Evolutionary conservation across 2,113 vertebrate genomes (phyloP).

Genomic region (Bufo gargarizans): DNA sequence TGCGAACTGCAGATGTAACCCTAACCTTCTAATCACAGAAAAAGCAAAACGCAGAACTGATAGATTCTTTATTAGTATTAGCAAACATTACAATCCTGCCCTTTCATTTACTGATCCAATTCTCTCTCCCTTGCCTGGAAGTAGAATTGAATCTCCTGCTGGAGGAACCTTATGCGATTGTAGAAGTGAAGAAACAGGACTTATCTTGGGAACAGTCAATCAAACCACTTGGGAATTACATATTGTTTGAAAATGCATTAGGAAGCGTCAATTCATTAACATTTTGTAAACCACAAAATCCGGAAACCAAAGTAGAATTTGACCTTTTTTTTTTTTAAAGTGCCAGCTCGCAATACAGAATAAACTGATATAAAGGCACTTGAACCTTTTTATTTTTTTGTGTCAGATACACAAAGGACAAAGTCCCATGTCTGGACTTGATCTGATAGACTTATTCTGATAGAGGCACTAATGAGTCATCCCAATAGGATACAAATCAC

Average conservation of each 20-base stretch:
- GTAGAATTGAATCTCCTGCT: background rate
- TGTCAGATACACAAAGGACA: constrained; percentile 17
- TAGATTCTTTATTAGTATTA: background rate
- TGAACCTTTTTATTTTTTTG: background rate
- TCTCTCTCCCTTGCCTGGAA: background rate
- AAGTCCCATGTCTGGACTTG: constrained; percentile 29
- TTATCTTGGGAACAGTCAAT: constrained; percentile 10
- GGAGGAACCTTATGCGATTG: background rate
- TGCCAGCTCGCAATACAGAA: background rate
- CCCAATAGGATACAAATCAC: constrained; percentile 25
- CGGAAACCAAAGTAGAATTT: constrained; percentile 36
- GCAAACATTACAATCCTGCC: background rate
- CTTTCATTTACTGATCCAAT: background rate
- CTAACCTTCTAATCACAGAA: background rate
- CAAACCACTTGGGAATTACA: constrained; percentile 28
- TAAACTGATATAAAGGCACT: constrained; percentile 15
- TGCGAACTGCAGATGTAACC: background rate
- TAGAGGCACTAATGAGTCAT: constrained; percentile 37
- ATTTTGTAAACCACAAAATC: constrained; percentile 25
- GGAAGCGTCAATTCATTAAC: constrained; percentile 22
- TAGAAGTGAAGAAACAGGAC: background rate
- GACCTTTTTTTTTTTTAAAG: background rate
- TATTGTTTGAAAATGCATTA: constrained; percentile 17
- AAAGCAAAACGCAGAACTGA: background rate
- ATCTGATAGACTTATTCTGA: constrained; percentile 32